These are phyloP conservation scores for Rana temporaria DNA, from an alignment of 2,113 vertebrate genomes.

Conservation along the genomic window DNA sequence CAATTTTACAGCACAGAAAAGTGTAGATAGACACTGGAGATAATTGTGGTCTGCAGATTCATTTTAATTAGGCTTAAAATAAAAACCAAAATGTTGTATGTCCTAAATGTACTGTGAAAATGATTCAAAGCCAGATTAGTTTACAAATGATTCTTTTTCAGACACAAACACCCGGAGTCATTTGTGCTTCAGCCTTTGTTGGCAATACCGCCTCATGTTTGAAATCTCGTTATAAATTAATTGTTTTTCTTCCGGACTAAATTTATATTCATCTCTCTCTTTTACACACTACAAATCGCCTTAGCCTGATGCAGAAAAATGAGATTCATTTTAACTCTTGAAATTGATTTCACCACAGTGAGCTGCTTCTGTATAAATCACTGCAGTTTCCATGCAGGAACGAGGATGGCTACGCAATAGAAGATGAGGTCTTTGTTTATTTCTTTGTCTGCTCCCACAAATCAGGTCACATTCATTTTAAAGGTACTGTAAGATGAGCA, in stretches of 20 bases:
- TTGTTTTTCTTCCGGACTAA: constrained; percentile 33
- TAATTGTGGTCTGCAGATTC: background rate
- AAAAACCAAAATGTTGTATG: background rate
- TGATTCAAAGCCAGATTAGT: constrained; percentile 15
- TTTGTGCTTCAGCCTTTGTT: constrained; percentile 10
- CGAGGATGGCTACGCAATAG: background rate
- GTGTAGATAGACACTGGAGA: background rate
- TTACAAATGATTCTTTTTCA: constrained; percentile 25
- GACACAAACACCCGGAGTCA: background rate
- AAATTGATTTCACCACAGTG: constrained; percentile 43
- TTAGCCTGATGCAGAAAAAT: constrained; percentile 47
- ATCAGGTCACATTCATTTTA: constrained; percentile 6
- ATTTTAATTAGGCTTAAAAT: background rate
- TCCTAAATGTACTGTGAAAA: background rate
- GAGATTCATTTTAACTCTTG: constrained; percentile 51
- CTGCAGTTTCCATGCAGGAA: background rate
- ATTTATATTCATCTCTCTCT: constrained; percentile 43
- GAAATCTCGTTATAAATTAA: constrained; percentile 43
- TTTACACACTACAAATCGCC: constrained; percentile 30
- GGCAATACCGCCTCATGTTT: background rate
- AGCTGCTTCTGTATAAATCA: constrained; percentile 47
- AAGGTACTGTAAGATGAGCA: background rate
- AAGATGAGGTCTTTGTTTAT: constrained; percentile 34
- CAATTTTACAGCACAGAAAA: background rate
- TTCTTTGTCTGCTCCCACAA: constrained; percentile 23